Conservation (phyloP, 2,113 vertebrate species). For the Syngnathus scovelli region DNA sequence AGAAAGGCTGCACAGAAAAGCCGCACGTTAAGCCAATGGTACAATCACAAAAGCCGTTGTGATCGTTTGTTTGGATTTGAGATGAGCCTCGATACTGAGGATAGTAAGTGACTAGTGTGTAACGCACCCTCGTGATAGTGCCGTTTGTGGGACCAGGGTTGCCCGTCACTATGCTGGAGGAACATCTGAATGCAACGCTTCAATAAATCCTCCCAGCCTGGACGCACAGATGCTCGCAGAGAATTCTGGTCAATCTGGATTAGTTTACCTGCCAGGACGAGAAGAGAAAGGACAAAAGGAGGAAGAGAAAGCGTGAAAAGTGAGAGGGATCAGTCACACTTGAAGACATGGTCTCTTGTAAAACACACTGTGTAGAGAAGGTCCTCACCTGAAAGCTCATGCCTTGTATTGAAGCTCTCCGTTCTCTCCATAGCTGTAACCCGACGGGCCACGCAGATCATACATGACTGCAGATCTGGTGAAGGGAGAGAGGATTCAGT, state of each 20-base stretch:
- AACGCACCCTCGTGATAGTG: conserved; percentile 92
- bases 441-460: conserved; percentile 96
- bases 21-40: conserved; percentile 13
- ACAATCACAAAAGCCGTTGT: conserved; percentile 18
- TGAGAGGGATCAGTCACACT: conserved; percentile 9
- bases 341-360: not conserved
- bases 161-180: conserved; percentile 90
- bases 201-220: conserved; percentile 92
- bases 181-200: conserved; percentile 94
- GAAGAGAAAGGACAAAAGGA: not conserved
- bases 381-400: conserved; percentile 89
- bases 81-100: not conserved
- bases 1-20: conserved; percentile 76
- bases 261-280: conserved; percentile 81
- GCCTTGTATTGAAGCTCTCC: conserved; percentile 92
- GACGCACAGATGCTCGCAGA: conserved; percentile 89
- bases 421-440: conserved; percentile 84
- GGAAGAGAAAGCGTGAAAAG: not conserved
- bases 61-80: not conserved
- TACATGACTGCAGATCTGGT: conserved; percentile 96
- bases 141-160: conserved; percentile 91
- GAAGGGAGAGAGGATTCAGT: not conserved
- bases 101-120: not conserved
- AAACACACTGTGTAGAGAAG: not conserved
- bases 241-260: conserved; percentile 95